Percentiles rank a stretch among this genome's conserved stretches.
Conservation (phyloP, 2,888 invertebrate genomes). For the Lobophora halterata region DNA sequence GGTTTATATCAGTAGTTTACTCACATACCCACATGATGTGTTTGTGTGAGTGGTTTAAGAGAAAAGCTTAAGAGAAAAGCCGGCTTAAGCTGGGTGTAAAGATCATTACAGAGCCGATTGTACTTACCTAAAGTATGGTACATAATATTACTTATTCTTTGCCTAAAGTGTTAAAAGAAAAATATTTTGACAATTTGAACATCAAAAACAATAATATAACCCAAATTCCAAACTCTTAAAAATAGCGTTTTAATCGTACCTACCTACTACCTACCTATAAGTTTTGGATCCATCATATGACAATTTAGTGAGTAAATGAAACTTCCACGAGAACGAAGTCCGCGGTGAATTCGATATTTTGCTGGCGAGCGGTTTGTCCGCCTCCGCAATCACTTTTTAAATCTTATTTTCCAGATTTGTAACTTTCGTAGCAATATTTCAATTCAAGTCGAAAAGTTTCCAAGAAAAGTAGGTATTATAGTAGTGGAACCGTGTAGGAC, state of each 20-base stretch:
- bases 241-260: slow-evolving; percentile 44
- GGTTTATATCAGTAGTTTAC: too few relatives aligned
- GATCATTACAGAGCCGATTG: too few relatives aligned
- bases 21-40: too few relatives aligned
- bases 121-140: too few relatives aligned
- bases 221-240: slow-evolving; percentile 36
- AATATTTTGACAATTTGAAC: too few relatives aligned
- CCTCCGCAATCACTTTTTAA: slow-evolving; percentile 47
- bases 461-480: slow-evolving; percentile 47
- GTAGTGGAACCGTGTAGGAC: too few relatives aligned
- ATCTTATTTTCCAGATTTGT: slow-evolving; percentile 45
- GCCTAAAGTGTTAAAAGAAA: too few relatives aligned
- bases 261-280: too few relatives aligned
- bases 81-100: too few relatives aligned
- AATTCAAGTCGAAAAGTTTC: slow-evolving; percentile 51
- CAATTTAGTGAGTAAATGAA: slow-evolving; percentile 34
- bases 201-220: slow-evolving; percentile 37
- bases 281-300: slow-evolving; percentile 37
- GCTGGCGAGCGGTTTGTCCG: slow-evolving; percentile 37
- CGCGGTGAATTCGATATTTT: slow-evolving; percentile 41
- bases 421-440: slow-evolving; percentile 46
- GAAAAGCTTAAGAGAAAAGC: too few relatives aligned
- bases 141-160: too few relatives aligned
- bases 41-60: too few relatives aligned
- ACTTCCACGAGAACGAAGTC: slow-evolving; percentile 26